Conservation (phyloP, 1,140 invertebrate genomes). For the Hestina assimilis region DNA sequence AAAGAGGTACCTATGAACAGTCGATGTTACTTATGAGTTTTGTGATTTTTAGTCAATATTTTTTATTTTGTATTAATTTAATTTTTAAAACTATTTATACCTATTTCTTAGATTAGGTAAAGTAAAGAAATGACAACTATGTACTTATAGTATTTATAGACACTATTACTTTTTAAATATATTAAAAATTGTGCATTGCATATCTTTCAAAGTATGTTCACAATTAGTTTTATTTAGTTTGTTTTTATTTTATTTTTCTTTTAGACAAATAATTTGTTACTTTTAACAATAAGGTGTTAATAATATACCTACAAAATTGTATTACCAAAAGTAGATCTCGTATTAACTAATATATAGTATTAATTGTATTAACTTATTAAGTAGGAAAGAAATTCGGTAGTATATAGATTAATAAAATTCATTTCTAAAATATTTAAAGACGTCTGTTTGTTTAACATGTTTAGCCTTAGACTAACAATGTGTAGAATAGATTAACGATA, state of each 20-base stretch:
- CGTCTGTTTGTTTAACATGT: constrained; percentile 78
- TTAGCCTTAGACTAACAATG: constrained; percentile 76
- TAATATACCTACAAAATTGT: constrained; percentile 54
- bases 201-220: constrained; percentile 51
- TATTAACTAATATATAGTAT: constrained; percentile 73
- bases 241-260: constrained; percentile 24
- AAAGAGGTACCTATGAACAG: constrained; percentile 72
- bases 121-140: constrained; percentile 28
- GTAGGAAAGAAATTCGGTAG: constrained; percentile 60
- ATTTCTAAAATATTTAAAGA: constrained; percentile 74
- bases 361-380: constrained; percentile 74
- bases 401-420: constrained; percentile 74
- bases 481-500: constrained; percentile 75
- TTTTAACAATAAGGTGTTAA: constrained; percentile 53
- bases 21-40: constrained; percentile 69
- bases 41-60: constrained; percentile 56
- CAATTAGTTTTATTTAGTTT: constrained; percentile 52
- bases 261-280: constrained; percentile 37
- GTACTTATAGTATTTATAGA: constrained; percentile 21
- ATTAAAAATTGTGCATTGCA: constrained; percentile 53
- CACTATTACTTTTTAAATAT: constrained; percentile 11
- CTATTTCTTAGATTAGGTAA: constrained; percentile 50
- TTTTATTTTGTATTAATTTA: constrained; percentile 52
- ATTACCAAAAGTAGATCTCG: constrained; percentile 59
- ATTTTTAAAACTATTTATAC: constrained; percentile 42